Conservation (phyloP, 2,888 invertebrate genomes). For the Lasioglossum morio region DNA sequence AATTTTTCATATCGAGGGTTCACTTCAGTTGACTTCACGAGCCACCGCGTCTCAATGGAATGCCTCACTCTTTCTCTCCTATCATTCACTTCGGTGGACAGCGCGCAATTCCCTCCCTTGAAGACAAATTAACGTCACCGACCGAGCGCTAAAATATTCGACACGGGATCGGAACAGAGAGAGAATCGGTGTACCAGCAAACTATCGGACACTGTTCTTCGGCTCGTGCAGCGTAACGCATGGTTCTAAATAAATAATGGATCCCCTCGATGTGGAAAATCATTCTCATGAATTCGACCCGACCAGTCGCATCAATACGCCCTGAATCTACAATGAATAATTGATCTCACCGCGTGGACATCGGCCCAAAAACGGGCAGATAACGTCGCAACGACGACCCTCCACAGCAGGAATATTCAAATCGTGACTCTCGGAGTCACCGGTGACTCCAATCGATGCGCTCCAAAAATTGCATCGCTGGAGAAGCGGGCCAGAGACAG, state of each 20-base stretch:
- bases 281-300: constrained; percentile 1
- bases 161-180: background rate
- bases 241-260: constrained; percentile 3
- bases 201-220: background rate
- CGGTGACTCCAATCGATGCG: background rate
- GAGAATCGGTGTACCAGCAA: no score
- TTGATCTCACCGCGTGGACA: background rate
- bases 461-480: background rate
- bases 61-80: background rate
- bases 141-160: constrained; percentile 16
- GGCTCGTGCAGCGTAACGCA: background rate
- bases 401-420: background rate
- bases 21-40: constrained; percentile 7
- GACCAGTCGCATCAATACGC: background rate
- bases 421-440: background rate
- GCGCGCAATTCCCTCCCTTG: constrained; percentile 2
- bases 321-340: constrained; percentile 8
- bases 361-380: background rate
- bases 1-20: constrained; percentile 9
- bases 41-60: background rate
- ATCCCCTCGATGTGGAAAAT: background rate
- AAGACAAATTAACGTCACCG: constrained; percentile 20
- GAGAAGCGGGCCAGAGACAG: no score
- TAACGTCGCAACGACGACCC: background rate
- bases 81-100: constrained; percentile 13